Conservation (phyloP, 2,888 invertebrate species). For the Unio delphinus region DNA sequence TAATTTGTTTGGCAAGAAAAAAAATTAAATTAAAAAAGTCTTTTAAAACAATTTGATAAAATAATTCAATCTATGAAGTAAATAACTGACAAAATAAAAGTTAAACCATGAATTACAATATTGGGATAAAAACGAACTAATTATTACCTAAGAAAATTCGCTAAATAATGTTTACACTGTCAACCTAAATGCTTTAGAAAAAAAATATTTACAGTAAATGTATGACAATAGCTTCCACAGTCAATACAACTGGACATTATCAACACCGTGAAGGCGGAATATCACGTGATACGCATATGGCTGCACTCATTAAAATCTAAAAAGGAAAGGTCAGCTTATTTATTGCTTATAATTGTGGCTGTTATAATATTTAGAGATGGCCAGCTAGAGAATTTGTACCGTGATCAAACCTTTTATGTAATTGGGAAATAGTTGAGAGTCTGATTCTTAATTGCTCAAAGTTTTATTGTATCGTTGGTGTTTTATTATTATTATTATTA, state of each 20-base stretch:
- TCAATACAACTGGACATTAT: not conserved
- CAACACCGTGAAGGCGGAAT: too few species aligned
- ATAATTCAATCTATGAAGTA: too few species aligned
- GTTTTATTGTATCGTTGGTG: not conserved
- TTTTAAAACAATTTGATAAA: too few species aligned
- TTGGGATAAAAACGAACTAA: too few species aligned
- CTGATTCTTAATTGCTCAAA: not conserved
- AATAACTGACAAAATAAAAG: too few species aligned
- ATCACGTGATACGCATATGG: not conserved
- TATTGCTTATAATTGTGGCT: not conserved
- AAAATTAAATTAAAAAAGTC: too few species aligned
- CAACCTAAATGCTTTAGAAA: not conserved
- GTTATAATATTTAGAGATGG: too few species aligned
- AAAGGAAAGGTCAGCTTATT: not conserved
- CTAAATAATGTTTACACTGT: not conserved
- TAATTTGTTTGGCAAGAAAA: too few species aligned
- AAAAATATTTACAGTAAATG: not conserved
- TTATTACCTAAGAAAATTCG: too few species aligned
- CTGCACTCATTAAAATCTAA: not conserved
- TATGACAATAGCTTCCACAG: not conserved
- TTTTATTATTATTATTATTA: not conserved
- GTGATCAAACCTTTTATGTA: too few species aligned
- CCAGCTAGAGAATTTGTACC: too few species aligned
- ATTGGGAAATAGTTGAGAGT: not conserved
- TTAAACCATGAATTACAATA: too few species aligned